phyloP scores from a whole-genome alignment of 53 echinoderm and acorn worm genomes.

The Astropecten irregularis region DNA sequence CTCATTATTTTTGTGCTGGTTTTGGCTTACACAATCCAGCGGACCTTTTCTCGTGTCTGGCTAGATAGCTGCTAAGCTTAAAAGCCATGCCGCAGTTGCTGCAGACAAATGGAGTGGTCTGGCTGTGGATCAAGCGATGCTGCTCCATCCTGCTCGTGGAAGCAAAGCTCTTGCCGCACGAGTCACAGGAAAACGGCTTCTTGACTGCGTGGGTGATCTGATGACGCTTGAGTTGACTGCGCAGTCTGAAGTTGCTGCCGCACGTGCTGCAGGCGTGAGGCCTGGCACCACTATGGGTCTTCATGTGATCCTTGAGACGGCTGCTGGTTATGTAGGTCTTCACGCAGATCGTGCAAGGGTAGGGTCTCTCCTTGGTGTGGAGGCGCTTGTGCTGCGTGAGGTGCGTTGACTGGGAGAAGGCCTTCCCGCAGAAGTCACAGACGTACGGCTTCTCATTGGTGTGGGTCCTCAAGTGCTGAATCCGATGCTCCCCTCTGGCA shows the following conservation, averaged over 20 bases:
- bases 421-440: slow-evolving; percentile 25
- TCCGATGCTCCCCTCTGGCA: no score
- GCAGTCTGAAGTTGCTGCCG: slow-evolving; percentile 11
- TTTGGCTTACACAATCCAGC: no score
- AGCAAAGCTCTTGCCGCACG: slow-evolving; percentile 18
- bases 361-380: slow-evolving; percentile 12
- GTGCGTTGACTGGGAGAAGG: not conserved
- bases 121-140: slow-evolving; percentile 21
- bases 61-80: no score
- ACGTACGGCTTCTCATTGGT: not conserved
- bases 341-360: slow-evolving; percentile 20
- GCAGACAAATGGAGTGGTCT: no score
- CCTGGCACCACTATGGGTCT: slow-evolving; percentile 4
- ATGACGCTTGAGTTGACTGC: not conserved
- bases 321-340: not conserved
- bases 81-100: no score
- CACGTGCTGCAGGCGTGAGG: slow-evolving; percentile 27
- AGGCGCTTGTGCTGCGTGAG: slow-evolving; percentile 14
- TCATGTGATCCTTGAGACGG: slow-evolving; percentile 8
- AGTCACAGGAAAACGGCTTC: not conserved
- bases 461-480: no score
- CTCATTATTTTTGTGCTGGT: no score
- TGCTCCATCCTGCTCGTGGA: not conserved
- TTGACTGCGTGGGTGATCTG: slow-evolving; percentile 28
- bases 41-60: no score